A percentile compares a stretch with the other conserved stretches of the same genome.
Conservation (phyloP, 2,888 invertebrate species). For the Panorpa germanica region DNA sequence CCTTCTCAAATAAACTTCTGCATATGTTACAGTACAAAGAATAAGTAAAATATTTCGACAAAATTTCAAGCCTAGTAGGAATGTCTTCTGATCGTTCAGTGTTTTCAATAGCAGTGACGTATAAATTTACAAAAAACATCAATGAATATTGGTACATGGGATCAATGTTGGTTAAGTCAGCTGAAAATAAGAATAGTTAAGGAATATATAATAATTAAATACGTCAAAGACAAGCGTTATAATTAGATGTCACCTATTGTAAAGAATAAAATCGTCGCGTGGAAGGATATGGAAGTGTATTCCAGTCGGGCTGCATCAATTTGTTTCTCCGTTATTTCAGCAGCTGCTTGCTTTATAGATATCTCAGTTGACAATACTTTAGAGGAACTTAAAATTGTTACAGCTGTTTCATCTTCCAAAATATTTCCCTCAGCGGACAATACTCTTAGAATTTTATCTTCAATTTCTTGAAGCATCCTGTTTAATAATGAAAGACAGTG, state of each 20-base stretch:
- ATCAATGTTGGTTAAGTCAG: slow-evolving; percentile 77
- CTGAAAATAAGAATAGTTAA: slow-evolving; percentile 24
- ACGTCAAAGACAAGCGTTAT: neutral
- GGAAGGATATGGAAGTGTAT: slow-evolving; percentile 78
- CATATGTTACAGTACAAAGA: slow-evolving; percentile 83
- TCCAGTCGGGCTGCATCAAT: slow-evolving; percentile 71
- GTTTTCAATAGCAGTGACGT: slow-evolving; percentile 68
- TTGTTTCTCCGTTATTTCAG: slow-evolving; percentile 75
- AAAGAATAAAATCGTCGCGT: slow-evolving; percentile 83
- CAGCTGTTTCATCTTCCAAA: slow-evolving; percentile 83
- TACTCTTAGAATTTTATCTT: slow-evolving; percentile 74
- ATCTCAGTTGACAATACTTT: slow-evolving; percentile 83
- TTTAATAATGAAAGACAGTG: slow-evolving; percentile 11
- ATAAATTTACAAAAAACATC: slow-evolving; percentile 84
- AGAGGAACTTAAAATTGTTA: slow-evolving; percentile 73
- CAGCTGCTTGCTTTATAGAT: slow-evolving; percentile 72
- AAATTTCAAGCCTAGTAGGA: slow-evolving; percentile 45
- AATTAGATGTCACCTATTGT: slow-evolving; percentile 42
- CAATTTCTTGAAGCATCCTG: slow-evolving; percentile 67
- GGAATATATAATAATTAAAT: slow-evolving; percentile 6
- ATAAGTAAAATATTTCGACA: slow-evolving; percentile 70
- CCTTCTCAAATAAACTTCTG: slow-evolving; percentile 84
- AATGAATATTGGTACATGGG: slow-evolving; percentile 97
- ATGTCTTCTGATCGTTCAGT: slow-evolving; percentile 74
- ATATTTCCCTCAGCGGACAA: slow-evolving; percentile 57